These are phyloP conservation scores for Melanocharis versteri DNA, from an alignment of 2,113 vertebrate species.

Conservation along the genomic window DNA sequence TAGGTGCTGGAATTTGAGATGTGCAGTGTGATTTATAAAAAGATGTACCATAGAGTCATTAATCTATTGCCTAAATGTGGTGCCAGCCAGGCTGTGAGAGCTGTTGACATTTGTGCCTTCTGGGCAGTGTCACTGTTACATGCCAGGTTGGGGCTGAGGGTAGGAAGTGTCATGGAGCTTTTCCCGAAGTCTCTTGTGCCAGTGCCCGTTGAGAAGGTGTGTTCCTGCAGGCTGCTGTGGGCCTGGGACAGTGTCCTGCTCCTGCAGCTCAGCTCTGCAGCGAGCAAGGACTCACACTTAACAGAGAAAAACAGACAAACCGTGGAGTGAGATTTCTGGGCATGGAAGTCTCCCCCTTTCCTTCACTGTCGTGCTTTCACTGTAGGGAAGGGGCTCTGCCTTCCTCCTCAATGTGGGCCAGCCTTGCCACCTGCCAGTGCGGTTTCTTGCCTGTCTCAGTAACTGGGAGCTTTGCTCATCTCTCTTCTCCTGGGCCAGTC, in stretches of 20 bases:
- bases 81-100: not conserved
- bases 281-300: accelerated
- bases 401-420: not conserved
- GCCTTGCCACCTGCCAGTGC: not conserved
- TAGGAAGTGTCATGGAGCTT: not conserved
- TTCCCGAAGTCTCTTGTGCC: not conserved
- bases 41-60: not conserved
- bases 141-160: not conserved
- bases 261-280: not conserved
- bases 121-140: not conserved
- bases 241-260: not conserved
- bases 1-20: not conserved
- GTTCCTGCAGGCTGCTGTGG: not conserved
- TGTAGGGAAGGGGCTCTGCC: not conserved
- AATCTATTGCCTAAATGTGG: not conserved
- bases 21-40: not conserved
- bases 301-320: not conserved
- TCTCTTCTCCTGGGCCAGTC: not conserved
- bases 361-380: not conserved
- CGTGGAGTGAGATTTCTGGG: not conserved
- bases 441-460: not conserved
- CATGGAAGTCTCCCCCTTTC: not conserved
- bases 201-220: not conserved
- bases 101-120: constrained; percentile 10
- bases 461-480: not conserved